These are phyloP conservation scores for Hirudinaria manillensis DNA, from an alignment of 2,888 invertebrate genomes.

Conservation along the genomic window DNA sequence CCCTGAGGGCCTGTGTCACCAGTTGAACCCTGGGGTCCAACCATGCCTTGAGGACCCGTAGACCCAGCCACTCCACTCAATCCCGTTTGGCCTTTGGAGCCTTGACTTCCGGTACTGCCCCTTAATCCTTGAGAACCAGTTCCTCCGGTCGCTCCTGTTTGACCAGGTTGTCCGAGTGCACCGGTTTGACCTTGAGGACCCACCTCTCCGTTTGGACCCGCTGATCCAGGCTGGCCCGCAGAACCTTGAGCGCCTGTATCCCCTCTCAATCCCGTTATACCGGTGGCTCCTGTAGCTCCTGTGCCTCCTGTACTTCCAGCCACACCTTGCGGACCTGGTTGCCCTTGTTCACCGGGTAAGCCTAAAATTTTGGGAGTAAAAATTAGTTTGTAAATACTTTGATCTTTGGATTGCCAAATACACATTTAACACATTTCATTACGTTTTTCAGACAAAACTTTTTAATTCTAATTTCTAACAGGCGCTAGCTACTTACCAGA, in stretches of 20 bases:
- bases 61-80: constrained; percentile 23
- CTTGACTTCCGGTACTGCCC: constrained; percentile 18
- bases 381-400: neutral
- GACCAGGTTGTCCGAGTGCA: constrained; percentile 28
- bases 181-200: constrained; percentile 36
- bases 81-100: constrained; percentile 36
- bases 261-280: constrained; percentile 2
- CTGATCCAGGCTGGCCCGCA: constrained; percentile 34
- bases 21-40: constrained; percentile 12
- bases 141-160: constrained; percentile 29
- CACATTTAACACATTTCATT: too few species aligned
- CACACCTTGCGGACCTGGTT: constrained; percentile 31
- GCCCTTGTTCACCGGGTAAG: constrained; percentile 34
- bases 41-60: constrained; percentile 20
- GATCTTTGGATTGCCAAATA: neutral
- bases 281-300: constrained; percentile 5
- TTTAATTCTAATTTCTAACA: neutral
- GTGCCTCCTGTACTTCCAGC: constrained; percentile 35
- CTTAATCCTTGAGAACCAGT: constrained; percentile 25
- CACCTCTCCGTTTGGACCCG: constrained; percentile 33
- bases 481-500: neutral
- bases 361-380: neutral
- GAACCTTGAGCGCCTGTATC: constrained; percentile 15
- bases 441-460: neutral
- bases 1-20: constrained; percentile 19